phyloP scores from a whole-genome alignment of 1,140 invertebrate species.

The Cotesia chilonis region DNA sequence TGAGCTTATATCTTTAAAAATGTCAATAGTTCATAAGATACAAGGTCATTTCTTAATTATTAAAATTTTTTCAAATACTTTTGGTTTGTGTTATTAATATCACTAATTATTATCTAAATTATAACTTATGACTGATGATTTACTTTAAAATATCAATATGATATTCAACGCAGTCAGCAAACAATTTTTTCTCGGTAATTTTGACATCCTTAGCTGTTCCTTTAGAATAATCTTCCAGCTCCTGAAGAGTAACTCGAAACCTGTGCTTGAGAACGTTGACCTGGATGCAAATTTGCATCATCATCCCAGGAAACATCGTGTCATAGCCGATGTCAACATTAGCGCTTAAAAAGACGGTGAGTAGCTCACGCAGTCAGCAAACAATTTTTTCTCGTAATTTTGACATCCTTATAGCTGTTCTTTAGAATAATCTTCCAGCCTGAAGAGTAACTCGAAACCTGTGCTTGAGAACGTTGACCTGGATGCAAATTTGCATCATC shows the following conservation, averaged over 20 bases:
- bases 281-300: constrained; percentile 15
- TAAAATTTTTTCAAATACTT: too few relatives aligned
- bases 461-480: constrained; percentile 6
- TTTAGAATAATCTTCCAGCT: background rate
- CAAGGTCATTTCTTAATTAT: too few relatives aligned
- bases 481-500: constrained; percentile 13
- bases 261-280: constrained; percentile 5
- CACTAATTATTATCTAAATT: background rate
- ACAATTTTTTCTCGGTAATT: background rate
- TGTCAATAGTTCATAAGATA: too few relatives aligned
- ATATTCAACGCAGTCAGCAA: constrained; percentile 18
- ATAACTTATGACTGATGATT: background rate
- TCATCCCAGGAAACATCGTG: constrained; percentile 16
- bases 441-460: background rate
- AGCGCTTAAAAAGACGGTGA: background rate
- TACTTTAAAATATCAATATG: constrained; percentile 13
- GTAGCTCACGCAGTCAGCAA: constrained; percentile 13
- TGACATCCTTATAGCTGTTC: background rate
- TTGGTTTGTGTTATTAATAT: too few relatives aligned
- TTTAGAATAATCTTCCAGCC: background rate
- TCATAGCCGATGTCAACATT: constrained; percentile 9
- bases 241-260: background rate
- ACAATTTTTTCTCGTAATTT: background rate
- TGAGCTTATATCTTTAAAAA: too few relatives aligned
- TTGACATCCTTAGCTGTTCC: background rate